Conservation (phyloP, 35 echinoderm and acorn worm genomes). For the Ptychodera flava region DNA sequence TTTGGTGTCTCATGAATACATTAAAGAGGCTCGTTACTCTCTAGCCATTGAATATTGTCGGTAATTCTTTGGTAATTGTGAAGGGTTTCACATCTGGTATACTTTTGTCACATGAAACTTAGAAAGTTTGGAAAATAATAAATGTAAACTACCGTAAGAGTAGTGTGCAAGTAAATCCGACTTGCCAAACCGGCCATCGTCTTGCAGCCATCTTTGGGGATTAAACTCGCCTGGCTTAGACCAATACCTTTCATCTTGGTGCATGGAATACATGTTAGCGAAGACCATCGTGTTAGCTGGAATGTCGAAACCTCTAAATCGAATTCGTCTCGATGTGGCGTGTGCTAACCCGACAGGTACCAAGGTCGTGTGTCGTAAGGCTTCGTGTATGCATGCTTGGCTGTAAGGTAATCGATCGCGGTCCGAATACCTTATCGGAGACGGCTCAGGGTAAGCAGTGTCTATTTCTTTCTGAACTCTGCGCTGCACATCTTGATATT, state of each 20-base stretch:
- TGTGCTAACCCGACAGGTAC: constrained; percentile 84
- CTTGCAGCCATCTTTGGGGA: constrained; percentile 68
- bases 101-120: not conserved
- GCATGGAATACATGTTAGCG: constrained; percentile 93
- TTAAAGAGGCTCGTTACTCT: too few relatives aligned
- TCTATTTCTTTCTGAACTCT: not conserved
- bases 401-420: constrained; percentile 51
- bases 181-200: constrained; percentile 40
- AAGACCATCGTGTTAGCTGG: constrained; percentile 82
- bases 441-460: not conserved
- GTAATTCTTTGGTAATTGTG: too few relatives aligned
- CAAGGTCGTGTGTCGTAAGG: constrained; percentile 77
- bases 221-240: constrained; percentile 73
- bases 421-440: not conserved
- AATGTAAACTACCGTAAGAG: not conserved
- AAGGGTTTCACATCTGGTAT: too few relatives aligned
- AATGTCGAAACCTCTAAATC: constrained; percentile 74
- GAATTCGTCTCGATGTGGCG: constrained; percentile 79
- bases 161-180: not conserved
- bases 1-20: too few relatives aligned
- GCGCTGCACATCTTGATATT: not conserved
- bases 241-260: constrained; percentile 84
- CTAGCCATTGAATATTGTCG: too few relatives aligned
- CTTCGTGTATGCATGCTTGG: constrained; percentile 83
- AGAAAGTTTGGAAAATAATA: not conserved